A percentile compares a stretch with the other conserved stretches of the same genome.
These are phyloP conservation scores for Dromas ardeola DNA, from an alignment of 2,113 vertebrate species.

Conservation along the genomic window DNA sequence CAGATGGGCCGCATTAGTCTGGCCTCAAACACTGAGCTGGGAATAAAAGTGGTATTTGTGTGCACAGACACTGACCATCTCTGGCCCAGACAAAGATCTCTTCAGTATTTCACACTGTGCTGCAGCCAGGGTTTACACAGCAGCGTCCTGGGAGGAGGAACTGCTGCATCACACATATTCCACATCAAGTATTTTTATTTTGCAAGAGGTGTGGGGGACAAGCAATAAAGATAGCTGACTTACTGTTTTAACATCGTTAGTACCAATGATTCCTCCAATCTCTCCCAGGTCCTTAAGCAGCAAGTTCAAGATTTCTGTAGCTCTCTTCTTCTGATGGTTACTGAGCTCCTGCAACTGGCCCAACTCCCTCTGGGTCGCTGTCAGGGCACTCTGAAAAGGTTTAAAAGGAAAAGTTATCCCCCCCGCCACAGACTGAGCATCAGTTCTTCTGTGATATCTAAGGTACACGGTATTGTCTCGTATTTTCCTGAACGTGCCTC, in stretches of 20 bases:
- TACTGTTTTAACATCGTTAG: conserved; percentile 86
- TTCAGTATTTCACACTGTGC: not conserved
- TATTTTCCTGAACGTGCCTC: not conserved
- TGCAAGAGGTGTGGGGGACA: not conserved
- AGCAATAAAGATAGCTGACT: not conserved
- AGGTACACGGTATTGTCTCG: not conserved
- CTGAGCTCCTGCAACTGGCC: conserved; percentile 88
- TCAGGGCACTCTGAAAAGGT: conserved; percentile 79
- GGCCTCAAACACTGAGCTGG: not conserved
- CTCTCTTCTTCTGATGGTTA: conserved; percentile 89
- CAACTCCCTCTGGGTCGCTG: conserved; percentile 82
- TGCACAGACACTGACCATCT: not conserved
- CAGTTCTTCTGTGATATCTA: not conserved
- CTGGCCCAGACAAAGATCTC: not conserved
- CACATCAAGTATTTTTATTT: not conserved
- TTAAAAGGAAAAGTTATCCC: not conserved
- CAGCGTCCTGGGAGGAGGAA: not conserved
- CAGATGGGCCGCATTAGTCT: not conserved
- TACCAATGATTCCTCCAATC: conserved; percentile 88
- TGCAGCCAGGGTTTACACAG: not conserved
- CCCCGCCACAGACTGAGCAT: not conserved
- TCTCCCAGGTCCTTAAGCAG: conserved; percentile 88
- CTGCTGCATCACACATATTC: not conserved
- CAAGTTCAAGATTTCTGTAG: conserved; percentile 86
- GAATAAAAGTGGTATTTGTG: not conserved